Conservation (phyloP, 2,113 vertebrate genomes). For the Platichthys flesus region DNA sequence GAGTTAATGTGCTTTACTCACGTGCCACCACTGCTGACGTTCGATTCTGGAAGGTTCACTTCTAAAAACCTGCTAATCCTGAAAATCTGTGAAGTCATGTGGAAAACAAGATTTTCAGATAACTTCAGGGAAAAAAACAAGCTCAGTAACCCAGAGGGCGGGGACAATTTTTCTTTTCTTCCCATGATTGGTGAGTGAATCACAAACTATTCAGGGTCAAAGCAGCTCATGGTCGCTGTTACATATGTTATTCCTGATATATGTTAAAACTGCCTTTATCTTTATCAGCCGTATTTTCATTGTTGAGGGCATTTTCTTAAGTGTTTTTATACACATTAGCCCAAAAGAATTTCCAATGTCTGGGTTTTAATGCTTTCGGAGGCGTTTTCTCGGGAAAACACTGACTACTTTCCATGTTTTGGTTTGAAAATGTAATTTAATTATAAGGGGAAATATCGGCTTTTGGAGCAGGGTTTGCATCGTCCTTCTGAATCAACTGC, state of each 20-base stretch:
- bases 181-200: slow-evolving; percentile 7
- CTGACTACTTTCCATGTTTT: slow-evolving; percentile 27
- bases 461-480: slow-evolving; percentile 8
- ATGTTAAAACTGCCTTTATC: not conserved
- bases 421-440: slow-evolving; percentile 36
- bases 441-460: slow-evolving; percentile 32
- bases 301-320: not conserved
- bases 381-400: slow-evolving; percentile 17
- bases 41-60: not conserved
- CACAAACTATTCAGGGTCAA: slow-evolving; percentile 28
- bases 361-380: slow-evolving; percentile 30
- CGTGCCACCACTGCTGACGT: too few relatives aligned
- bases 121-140: not conserved
- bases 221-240: slow-evolving; percentile 10
- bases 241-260: not conserved
- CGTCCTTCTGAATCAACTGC: slow-evolving; percentile 26
- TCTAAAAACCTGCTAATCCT: not conserved
- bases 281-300: not conserved
- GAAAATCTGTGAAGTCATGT: not conserved
- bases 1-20: not conserved
- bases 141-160: not conserved
- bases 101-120: not conserved
- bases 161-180: not conserved
- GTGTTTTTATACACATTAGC: slow-evolving; percentile 36
- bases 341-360: slow-evolving; percentile 35